These are phyloP conservation scores for Pissodes strobi DNA, from an alignment of 1,140 invertebrate species.

Conservation along the genomic window DNA sequence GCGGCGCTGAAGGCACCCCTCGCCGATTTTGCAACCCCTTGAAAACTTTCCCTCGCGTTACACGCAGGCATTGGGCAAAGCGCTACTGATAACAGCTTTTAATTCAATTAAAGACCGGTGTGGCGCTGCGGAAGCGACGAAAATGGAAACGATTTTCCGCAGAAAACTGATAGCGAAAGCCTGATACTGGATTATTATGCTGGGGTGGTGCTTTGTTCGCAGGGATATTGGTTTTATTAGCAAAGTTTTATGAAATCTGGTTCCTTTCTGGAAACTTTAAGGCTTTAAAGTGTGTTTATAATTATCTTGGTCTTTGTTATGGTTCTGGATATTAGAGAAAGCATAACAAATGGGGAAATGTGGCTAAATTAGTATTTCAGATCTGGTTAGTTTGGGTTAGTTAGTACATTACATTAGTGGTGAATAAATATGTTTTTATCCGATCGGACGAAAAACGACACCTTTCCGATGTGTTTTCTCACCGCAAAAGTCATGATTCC, in stretches of 20 bases:
- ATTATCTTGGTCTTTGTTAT: too few species aligned
- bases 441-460: too few species aligned
- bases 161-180: conserved; percentile 24
- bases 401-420: too few species aligned
- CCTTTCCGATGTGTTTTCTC: too few species aligned
- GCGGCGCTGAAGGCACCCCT: conserved; percentile 32
- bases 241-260: conserved; percentile 1
- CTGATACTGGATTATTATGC: conserved; percentile 23
- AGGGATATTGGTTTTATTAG: conserved; percentile 17
- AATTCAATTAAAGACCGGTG: conserved; percentile 34
- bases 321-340: too few species aligned
- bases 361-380: too few species aligned
- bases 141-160: conserved; percentile 32
- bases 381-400: too few species aligned
- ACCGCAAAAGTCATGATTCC: too few species aligned
- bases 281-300: too few species aligned
- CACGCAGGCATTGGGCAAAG: conserved; percentile 26
- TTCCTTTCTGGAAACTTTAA: too few species aligned
- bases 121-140: conserved; percentile 21
- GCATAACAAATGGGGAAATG: too few species aligned
- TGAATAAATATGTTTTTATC: too few species aligned
- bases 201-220: conserved; percentile 2
- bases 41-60: conserved; percentile 31
- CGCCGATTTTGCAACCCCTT: conserved; percentile 13
- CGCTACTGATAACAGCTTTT: conserved; percentile 35